phyloP scores from a whole-genome alignment of 2,797 vertebrate species.

The Cyclura pinguis region DNA sequence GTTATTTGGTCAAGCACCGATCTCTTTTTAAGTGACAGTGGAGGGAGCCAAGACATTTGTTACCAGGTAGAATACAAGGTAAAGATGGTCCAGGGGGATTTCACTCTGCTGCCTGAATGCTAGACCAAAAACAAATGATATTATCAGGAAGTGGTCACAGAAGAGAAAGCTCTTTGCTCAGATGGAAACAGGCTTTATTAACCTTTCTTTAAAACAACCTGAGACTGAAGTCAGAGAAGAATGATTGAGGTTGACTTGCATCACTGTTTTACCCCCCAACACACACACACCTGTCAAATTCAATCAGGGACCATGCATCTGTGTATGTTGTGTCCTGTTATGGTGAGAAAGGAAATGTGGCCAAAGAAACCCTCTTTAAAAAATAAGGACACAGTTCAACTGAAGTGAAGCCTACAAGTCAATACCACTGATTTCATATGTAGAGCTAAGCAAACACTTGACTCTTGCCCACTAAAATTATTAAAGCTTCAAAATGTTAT shows the following conservation, averaged over 20 bases:
- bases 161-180: conserved; percentile 38
- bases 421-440: neutral
- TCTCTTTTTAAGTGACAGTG: conserved; percentile 80
- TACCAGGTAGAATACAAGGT: conserved; percentile 64
- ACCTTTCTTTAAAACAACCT: conserved; percentile 62
- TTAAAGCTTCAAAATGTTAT: no score
- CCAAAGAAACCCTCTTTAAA: conserved; percentile 17
- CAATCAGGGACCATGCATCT: neutral
- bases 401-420: conserved; percentile 3
- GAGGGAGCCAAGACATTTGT: conserved; percentile 54
- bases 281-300: neutral
- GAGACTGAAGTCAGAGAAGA: conserved; percentile 66
- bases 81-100: conserved; percentile 56
- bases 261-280: neutral
- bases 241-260: conserved; percentile 40
- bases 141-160: conserved; percentile 69
- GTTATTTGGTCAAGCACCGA: conserved; percentile 55
- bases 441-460: neutral
- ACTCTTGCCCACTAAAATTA: neutral
- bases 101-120: conserved; percentile 55
- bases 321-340: neutral
- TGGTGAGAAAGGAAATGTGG: fast-evolving
- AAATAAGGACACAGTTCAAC: conserved; percentile 4
- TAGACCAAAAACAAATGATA: conserved; percentile 71
- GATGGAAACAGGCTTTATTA: conserved; percentile 61